These are phyloP conservation scores for Peribatodes rhomboidaria DNA, from an alignment of 2,888 invertebrate genomes.

Conservation along the genomic window DNA sequence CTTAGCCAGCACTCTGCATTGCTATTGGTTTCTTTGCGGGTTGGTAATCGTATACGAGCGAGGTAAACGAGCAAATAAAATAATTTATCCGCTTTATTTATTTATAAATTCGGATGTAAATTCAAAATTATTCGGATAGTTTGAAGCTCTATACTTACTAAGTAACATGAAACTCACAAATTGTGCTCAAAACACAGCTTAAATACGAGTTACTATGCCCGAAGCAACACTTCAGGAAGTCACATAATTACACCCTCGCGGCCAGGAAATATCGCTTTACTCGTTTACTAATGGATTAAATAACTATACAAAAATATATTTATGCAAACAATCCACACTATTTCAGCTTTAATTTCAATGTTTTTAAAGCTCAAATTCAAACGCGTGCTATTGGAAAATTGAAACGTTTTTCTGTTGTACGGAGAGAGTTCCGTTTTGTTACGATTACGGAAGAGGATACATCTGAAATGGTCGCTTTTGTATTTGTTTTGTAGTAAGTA, in stretches of 20 bases:
- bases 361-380: conserved; percentile 2
- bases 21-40: no score
- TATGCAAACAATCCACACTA: not conserved
- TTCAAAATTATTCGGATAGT: conserved; percentile 24
- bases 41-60: no score
- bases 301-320: conserved; percentile 28
- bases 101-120: not conserved
- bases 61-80: not conserved
- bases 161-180: conserved; percentile 15
- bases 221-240: conserved; percentile 36
- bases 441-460: conserved; percentile 23
- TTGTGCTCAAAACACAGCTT: conserved; percentile 5
- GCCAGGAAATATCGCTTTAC: conserved; percentile 36
- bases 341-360: not conserved
- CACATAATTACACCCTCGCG: conserved; percentile 37
- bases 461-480: conserved; percentile 17
- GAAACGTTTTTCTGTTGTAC: not conserved
- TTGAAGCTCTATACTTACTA: conserved; percentile 15
- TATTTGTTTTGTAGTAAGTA: conserved; percentile 13
- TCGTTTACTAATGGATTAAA: conserved; percentile 40
- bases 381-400: not conserved
- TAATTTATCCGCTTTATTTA: not conserved
- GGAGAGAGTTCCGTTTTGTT: conserved; percentile 21
- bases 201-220: not conserved
- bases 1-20: no score